Evolutionary conservation across 2,797 vertebrate species (phyloP), one percentile per base, ranked within the genome.

Genomic region (Danio aesculapii): DNA sequence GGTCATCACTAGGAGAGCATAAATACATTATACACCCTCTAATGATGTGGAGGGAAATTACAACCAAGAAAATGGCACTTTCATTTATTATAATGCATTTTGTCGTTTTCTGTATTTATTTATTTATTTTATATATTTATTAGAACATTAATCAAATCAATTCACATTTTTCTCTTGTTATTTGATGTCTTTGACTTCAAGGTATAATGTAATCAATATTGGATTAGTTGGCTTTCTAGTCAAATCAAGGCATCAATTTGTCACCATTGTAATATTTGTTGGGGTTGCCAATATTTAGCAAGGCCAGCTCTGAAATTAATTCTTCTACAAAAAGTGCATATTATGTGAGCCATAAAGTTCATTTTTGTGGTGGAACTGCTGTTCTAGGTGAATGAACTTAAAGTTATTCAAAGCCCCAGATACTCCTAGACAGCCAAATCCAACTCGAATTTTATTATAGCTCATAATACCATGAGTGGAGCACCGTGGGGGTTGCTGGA

Each of bases 361-460:
- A 73, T 74, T 74, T 30, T 55, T 47, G 19, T 19, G 0, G 71
- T 47, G 19, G 43, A 2, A 7, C 19, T 74, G 55, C 57, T 49
- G 10, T 55, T 71, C 44, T 61, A 59, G 13, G 8, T 49, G 19
- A 57, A 74, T 39, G 44, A 61, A 61, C 72, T 61, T 74, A 57
- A 61, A 61, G 57, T 50, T 61, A 39, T 61, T 74, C 14, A 19
- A 59, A 74, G 8, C 13, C 57, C 17, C 12, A 59, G 41, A 73
- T 59, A 58, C 55, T 59, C 55, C 53, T 57, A 74, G 19, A 74
- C 57, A 59, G 57, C 71, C 70, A 59, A 59, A 73, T 73, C 70
- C 59, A 49, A 19, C 44, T n/a, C 9, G 57, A 74, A 74, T 61
- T 74, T 59, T 9, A 74, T 74, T 74, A 61, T 10, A 74, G 57